A percentile compares a stretch with the other conserved stretches of the same genome.
These are phyloP conservation scores for Actinia tenebrosa DNA, from an alignment of 64 coral and sea anemone genomes.

Conservation along the genomic window DNA sequence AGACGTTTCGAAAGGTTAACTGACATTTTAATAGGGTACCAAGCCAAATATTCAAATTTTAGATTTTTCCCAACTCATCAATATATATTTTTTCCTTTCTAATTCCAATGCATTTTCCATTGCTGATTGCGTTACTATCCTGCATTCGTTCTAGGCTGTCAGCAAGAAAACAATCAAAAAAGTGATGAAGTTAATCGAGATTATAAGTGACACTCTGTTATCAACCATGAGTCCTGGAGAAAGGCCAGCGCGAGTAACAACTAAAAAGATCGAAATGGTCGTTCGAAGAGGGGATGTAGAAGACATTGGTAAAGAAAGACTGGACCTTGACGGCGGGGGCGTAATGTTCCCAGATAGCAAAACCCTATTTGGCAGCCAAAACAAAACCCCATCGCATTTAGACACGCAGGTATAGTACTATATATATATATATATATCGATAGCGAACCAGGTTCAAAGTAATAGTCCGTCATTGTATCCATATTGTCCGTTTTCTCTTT, in stretches of 20 bases:
- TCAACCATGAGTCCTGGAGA: conserved; percentile 33
- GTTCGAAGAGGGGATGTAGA: conserved; percentile 32
- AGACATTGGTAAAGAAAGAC: conserved; percentile 43
- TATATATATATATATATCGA: too few relatives aligned
- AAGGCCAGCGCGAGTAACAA: conserved; percentile 34
- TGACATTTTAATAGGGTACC: too few relatives aligned
- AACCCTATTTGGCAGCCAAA: conserved; percentile 25
- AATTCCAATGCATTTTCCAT: too few relatives aligned
- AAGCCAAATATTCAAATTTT: too few relatives aligned
- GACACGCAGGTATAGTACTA: conserved; percentile 61
- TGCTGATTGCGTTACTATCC: not conserved
- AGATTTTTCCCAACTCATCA: too few relatives aligned
- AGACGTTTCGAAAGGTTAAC: too few relatives aligned
- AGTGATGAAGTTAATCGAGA: conserved; percentile 51
- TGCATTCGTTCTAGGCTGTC: not conserved
- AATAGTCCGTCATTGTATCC: too few relatives aligned
- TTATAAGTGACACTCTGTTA: conserved; percentile 55
- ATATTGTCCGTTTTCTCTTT: too few relatives aligned
- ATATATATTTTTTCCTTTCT: too few relatives aligned
- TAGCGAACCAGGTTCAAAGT: too few relatives aligned
- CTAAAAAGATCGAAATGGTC: conserved; percentile 58
- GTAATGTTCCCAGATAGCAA: conserved; percentile 49
- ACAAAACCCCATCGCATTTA: conserved; percentile 23
- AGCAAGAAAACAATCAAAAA: conserved; percentile 21
- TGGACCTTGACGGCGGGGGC: conserved; percentile 27